These are phyloP conservation scores for Cyprinus carpio DNA, from an alignment of 2,113 vertebrate genomes.

Conservation along the genomic window DNA sequence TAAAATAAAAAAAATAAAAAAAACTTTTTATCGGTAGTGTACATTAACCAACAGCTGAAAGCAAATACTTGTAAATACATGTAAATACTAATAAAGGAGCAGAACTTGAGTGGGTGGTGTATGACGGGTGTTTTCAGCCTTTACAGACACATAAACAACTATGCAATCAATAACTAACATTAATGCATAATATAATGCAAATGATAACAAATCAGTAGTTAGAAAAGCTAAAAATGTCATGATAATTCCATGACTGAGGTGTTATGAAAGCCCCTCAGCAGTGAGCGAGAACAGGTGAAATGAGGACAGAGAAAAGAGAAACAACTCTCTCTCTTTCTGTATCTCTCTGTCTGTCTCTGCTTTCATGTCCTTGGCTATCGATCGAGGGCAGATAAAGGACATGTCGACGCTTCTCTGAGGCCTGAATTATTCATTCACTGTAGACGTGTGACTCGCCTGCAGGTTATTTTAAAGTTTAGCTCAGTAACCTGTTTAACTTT, in stretches of 20 bases:
- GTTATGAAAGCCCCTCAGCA: not conserved
- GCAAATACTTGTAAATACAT: too few relatives aligned
- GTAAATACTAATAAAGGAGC: too few relatives aligned
- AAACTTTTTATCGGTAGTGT: too few relatives aligned
- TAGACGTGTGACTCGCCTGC: not conserved
- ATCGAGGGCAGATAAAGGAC: constrained; percentile 24
- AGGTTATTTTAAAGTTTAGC: not conserved
- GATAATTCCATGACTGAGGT: too few relatives aligned
- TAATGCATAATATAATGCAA: not conserved
- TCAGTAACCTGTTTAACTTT: not conserved
- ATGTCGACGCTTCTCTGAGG: constrained; percentile 1
- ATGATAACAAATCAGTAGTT: not conserved
- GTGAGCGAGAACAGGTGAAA: not conserved
- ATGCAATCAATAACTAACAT: not conserved
- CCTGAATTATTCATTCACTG: constrained; percentile 23
- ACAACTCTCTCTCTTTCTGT: not conserved
- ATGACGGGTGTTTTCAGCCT: not conserved
- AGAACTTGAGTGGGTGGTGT: too few relatives aligned
- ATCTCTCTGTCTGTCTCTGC: constrained; percentile 17
- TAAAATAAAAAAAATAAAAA: too few relatives aligned
- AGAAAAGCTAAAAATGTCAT: too few relatives aligned
- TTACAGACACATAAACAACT: not conserved
- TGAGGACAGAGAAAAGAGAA: not conserved
- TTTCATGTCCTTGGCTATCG: not conserved
- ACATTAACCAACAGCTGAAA: too few relatives aligned